These are phyloP conservation scores for Orientallactaga sibirica DNA, from an alignment of 2,797 vertebrate species.

Conservation along the genomic window DNA sequence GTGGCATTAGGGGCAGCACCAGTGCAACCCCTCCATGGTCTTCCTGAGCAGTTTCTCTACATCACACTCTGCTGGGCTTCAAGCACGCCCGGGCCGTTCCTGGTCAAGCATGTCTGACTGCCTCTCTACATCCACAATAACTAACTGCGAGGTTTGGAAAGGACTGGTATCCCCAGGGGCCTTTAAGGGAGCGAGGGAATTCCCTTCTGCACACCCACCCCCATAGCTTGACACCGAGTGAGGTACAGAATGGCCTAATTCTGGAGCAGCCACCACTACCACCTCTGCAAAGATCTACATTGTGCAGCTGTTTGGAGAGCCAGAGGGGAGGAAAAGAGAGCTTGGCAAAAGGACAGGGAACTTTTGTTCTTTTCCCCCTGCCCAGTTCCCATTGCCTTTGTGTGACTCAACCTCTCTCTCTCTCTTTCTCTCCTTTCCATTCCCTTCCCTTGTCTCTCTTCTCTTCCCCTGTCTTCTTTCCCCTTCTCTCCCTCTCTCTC, in stretches of 20 bases:
- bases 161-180: neutral
- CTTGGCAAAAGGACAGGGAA: neutral
- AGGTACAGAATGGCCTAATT: slow-evolving; percentile 36
- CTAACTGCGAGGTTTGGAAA: neutral
- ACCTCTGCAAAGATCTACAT: neutral
- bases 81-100: slow-evolving; percentile 7
- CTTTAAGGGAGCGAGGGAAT: neutral
- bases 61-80: neutral
- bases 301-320: slow-evolving; percentile 26
- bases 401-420: neutral
- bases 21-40: neutral
- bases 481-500: neutral
- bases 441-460: no score
- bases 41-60: neutral
- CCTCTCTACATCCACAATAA: slow-evolving; percentile 31
- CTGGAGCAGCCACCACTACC: neutral
- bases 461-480: no score
- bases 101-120: slow-evolving; percentile 22
- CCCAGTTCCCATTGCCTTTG: neutral
- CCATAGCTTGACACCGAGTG: neutral
- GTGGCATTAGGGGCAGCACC: neutral
- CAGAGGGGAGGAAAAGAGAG: neutral
- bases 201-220: neutral
- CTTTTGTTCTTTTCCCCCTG: neutral
- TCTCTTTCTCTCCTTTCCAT: no score